Evolutionary conservation across 1,140 invertebrate species (phyloP), one percentile per base, ranked within the genome.

Genomic region (Brachionus manjavacas): DNA sequence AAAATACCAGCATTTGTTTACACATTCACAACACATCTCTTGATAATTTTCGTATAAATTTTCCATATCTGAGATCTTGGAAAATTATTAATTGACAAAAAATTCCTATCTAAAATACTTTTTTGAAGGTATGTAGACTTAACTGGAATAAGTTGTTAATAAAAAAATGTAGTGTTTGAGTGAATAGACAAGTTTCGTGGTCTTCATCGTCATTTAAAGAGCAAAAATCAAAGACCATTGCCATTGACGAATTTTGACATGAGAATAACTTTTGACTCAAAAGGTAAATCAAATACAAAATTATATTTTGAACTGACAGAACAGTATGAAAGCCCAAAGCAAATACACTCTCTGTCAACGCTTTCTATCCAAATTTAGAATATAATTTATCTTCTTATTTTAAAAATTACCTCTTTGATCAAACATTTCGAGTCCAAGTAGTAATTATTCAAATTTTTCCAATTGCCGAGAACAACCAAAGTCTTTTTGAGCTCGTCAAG

Each of bases 1-100:
- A 2, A 76, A 76, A 14, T 49, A 76, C 72, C 72, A 76, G 46
- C 72, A 76, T 49, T 76, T 76, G 25, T 43, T 49, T 20, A 76
- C 72, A 49, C 72, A 76, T 35, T 76, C 41, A 49, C 72, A 76
- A 12, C n/a, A 28, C 20, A 76, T 25, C 25, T 25, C 20, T 14
- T 20, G 20, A 49, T 14, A 25, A 49, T 49, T 49, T 23, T 49
- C 43, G 11, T 20, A 28, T 25, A 76, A 76, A 49, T 49, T 46
- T 49, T 35, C 46, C 12, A 76, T 9, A 49, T 76, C 72, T 11
- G 43, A 20, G 14, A 25, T 23, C 72, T 76, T 46, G 4, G 8
- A 76, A 76, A 28, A 49, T 52, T 14, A 46, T 49, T 49, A 12
- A 28, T 14, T 14, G 4, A 1, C 2, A 49, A 12, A 28, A 76